A percentile compares a stretch with the other conserved stretches of the same genome.
Conservation (phyloP, 1,140 invertebrate genomes). For the Hydropsyche tenuis region DNA sequence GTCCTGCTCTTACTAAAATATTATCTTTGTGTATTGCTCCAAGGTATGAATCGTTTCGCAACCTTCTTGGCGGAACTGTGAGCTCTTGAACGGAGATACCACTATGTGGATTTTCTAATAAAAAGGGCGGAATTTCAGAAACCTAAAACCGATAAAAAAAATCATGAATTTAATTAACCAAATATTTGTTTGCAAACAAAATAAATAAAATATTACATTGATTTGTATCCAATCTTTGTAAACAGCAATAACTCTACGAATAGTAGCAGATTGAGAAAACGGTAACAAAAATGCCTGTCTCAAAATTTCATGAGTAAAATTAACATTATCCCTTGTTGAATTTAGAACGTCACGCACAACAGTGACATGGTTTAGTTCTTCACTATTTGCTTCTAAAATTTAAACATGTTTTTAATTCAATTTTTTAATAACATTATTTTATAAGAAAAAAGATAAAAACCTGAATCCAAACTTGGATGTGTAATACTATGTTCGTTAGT, state of each 20-base stretch:
- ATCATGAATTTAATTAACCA: background rate
- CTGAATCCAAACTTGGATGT: conserved; percentile 61
- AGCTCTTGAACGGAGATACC: conserved; percentile 60
- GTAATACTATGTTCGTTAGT: conserved; percentile 50
- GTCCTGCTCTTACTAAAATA: conserved; percentile 76
- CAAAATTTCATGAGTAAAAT: conserved; percentile 94
- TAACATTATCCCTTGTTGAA: conserved; percentile 88
- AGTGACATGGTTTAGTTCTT: conserved; percentile 57
- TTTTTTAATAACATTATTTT: background rate
- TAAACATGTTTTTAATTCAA: conserved; percentile 12
- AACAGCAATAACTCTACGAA: conserved; percentile 88
- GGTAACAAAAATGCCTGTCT: conserved; percentile 91
- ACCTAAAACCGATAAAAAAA: conserved; percentile 54
- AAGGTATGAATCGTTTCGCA: conserved; percentile 83
- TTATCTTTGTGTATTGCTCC: conserved; percentile 82
- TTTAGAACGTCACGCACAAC: conserved; percentile 89
- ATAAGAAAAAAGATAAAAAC: conserved; percentile 46
- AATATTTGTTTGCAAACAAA: no score
- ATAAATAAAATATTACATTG: conserved; percentile 65
- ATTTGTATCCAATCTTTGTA: conserved; percentile 97
- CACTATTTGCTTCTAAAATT: conserved; percentile 44
- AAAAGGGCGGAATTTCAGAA: conserved; percentile 82
- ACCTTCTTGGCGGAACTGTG: conserved; percentile 65
- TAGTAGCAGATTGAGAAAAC: conserved; percentile 85
- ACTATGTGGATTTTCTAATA: conserved; percentile 70